Evolutionary conservation across 2,113 vertebrate species (phyloP), one percentile per base, ranked within the genome.

Genomic region (Ahaetulla prasina): DNA sequence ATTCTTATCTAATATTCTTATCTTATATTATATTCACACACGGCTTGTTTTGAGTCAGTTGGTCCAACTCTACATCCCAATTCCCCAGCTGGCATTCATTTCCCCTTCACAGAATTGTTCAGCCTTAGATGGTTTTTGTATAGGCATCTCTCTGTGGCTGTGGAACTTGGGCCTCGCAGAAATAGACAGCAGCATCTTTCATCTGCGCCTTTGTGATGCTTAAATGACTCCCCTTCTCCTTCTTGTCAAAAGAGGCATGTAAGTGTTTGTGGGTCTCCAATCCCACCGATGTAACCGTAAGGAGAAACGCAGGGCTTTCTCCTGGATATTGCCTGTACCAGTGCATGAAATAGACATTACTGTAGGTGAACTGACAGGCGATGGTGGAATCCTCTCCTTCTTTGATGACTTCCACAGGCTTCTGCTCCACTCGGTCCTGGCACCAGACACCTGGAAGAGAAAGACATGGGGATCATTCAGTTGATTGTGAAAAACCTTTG

Each of bases 261-360:
- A 87, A 7, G 14, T n/a, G 0, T 27, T 8, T 27, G 0, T 9
- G 27, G 0, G 1, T 16, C 4, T n/a, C 3, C 2, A 6, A 30
- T 16, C 1, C 1, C 47, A 0, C 14, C 2, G 0, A 6, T n/a
- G 16, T 8, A 49, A 20, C 4, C 2, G 7, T 16, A 18, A 87
- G 30, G 25, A 87, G 49, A 52, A 52, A 52, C 1, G 0, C 16
- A 16, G 12, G 85, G 0, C 1, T 27, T 87, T 50, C 27, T 52
- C 49, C 47, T 52, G 85, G 27, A n/a, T 52, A 35, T 8, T 87
- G 85, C 27, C 49, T 87, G 7, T 87, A 87, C 85, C 85, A 87
- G 16, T 86, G 14, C 14, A 74, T 74, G 5, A 0, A 6, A 18
- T 74, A 16, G 30, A 74, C 5, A 35, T 6, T 16, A 1, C 0